Conservation (phyloP, 2,113 vertebrate species). For the Echinops telfairi region DNA sequence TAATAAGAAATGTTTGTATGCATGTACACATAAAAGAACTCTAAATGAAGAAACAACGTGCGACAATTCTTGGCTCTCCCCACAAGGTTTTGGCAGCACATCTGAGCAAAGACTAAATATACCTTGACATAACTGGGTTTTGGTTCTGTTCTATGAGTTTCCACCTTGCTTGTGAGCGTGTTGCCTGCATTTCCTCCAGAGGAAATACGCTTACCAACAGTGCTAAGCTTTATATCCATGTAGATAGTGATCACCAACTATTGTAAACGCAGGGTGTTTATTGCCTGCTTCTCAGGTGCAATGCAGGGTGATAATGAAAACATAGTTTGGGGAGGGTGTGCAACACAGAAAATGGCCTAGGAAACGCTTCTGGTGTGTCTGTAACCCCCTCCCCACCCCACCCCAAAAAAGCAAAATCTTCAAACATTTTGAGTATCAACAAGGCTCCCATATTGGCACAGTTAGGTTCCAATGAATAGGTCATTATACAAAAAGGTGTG, state of each 20-base stretch:
- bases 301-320: background rate
- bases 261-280: conserved; percentile 54
- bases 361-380: background rate
- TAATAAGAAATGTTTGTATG: conserved; percentile 66
- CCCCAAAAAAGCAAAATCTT: too few relatives aligned
- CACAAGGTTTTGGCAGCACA: conserved; percentile 78
- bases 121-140: conserved; percentile 75
- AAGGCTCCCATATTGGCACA: background rate
- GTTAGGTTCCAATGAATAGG: background rate
- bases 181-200: background rate
- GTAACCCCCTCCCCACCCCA: too few relatives aligned
- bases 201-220: conserved; percentile 49
- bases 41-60: conserved; percentile 73
- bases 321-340: background rate
- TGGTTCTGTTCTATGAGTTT: conserved; percentile 66
- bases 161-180: conserved; percentile 66
- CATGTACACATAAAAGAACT: conserved; percentile 72
- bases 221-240: conserved; percentile 63
- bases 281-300: too few relatives aligned
- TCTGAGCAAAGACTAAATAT: conserved; percentile 77
- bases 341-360: background rate
- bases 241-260: conserved; percentile 33
- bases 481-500: background rate
- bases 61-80: conserved; percentile 67
- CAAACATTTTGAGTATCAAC: background rate